phyloP scores from a whole-genome alignment of 2,888 invertebrate genomes.

The Sepioteuthis lessoniana region DNA sequence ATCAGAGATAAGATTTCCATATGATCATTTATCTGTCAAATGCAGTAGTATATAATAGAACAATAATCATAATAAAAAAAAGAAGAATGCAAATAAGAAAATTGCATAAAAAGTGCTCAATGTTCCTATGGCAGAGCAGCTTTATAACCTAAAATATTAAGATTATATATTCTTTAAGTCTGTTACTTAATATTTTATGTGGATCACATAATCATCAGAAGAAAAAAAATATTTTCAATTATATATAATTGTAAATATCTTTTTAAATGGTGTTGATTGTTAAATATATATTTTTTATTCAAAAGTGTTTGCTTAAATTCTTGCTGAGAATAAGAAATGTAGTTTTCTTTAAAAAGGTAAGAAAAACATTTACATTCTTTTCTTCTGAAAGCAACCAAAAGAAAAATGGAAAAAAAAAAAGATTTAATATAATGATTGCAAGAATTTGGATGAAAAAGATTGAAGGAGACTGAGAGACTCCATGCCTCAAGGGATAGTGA shows the following conservation, averaged over 20 bases:
- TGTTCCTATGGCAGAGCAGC: too few species aligned
- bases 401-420: neutral
- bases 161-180: too few species aligned
- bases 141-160: too few species aligned
- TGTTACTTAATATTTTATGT: too few species aligned
- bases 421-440: neutral
- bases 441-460: constrained; percentile 6
- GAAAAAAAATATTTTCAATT: too few species aligned
- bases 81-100: too few species aligned
- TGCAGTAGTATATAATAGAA: too few species aligned
- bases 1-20: too few species aligned
- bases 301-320: neutral
- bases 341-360: neutral
- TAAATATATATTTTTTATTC: neutral
- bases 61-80: too few species aligned
- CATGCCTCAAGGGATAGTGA: neutral
- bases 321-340: neutral
- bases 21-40: too few species aligned
- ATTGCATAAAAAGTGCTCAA: too few species aligned
- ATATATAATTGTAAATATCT: neutral
- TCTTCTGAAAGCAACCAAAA: neutral
- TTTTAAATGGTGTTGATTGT: neutral
- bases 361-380: neutral
- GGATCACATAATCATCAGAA: too few species aligned
- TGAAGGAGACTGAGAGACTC: neutral